phyloP scores from a whole-genome alignment of 1,140 invertebrate species.

The Harpegnathos saltator region DNA sequence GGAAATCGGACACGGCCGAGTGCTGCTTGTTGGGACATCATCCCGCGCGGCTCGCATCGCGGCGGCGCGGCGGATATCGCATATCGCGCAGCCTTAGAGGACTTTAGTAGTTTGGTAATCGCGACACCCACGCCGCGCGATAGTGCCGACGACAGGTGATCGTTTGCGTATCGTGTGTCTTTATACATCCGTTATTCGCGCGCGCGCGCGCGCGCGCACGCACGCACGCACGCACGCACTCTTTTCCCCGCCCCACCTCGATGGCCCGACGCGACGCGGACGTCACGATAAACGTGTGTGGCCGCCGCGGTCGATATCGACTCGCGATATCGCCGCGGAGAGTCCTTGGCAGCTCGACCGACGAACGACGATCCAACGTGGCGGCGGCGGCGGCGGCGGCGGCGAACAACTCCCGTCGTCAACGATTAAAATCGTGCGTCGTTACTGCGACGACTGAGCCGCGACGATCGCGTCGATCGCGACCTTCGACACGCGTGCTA shows the following conservation, averaged over 20 bases:
- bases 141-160: conserved; percentile 74
- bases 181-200: conserved; percentile 78
- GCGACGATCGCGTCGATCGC: not conserved
- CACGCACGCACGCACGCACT: too few species aligned
- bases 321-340: conserved; percentile 14
- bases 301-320: conserved; percentile 39
- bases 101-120: conserved; percentile 75
- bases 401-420: too few species aligned
- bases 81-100: conserved; percentile 58
- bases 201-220: too few species aligned
- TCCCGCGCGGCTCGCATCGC: too few species aligned
- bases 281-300: conserved; percentile 33
- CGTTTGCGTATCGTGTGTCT: conserved; percentile 78
- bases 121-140: conserved; percentile 65
- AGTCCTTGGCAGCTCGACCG: conserved; percentile 37
- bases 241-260: conserved; percentile 7
- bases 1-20: conserved; percentile 75
- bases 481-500: not conserved
- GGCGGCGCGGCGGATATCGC: too few species aligned
- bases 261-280: conserved; percentile 26
- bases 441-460: conserved; percentile 2
- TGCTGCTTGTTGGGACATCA: not conserved
- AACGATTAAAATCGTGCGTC: conserved; percentile 26
- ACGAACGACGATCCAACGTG: not conserved
- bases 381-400: too few species aligned